Evolutionary conservation across 2,888 invertebrate genomes (phyloP).

Genomic region (Nemoura dubitans): DNA sequence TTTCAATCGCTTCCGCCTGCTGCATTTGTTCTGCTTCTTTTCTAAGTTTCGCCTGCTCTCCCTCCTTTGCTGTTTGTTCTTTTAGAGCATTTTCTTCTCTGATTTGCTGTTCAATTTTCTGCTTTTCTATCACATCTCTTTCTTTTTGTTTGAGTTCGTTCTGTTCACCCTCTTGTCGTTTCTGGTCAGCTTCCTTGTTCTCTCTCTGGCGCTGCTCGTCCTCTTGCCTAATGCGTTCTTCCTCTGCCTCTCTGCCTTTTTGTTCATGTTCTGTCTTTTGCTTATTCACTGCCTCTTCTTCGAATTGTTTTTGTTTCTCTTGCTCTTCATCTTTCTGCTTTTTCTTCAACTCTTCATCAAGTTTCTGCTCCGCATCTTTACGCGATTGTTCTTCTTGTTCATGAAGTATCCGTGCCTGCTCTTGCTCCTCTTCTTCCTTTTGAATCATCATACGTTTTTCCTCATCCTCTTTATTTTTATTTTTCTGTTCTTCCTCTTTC

Average conservation of each 20-base stretch:
- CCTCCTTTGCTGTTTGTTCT: constrained; percentile 48
- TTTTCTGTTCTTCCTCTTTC: constrained; percentile 42
- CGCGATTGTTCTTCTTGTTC: constrained; percentile 35
- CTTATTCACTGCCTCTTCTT: too few relatives aligned
- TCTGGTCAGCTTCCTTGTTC: constrained; percentile 41
- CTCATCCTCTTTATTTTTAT: constrained; percentile 13
- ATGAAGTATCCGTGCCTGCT: constrained; percentile 49
- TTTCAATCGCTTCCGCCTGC: constrained; percentile 51
- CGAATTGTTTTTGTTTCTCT: constrained; percentile 51
- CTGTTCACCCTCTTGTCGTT: constrained; percentile 45
- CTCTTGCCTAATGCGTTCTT: constrained; percentile 37
- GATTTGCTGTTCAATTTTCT: too few relatives aligned
- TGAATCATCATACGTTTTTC: background rate
- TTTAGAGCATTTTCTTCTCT: constrained; percentile 47
- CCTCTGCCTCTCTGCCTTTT: constrained; percentile 37
- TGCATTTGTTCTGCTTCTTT: constrained; percentile 38
- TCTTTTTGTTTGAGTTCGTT: constrained; percentile 42
- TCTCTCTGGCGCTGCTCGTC: constrained; percentile 39
- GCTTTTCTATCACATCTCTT: too few relatives aligned
- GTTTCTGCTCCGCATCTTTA: too few relatives aligned
- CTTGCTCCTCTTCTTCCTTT: constrained; percentile 51
- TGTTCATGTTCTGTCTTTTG: constrained; percentile 40
- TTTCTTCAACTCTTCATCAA: too few relatives aligned
- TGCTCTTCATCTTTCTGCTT: constrained; percentile 56
- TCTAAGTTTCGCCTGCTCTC: constrained; percentile 49